Conservation (phyloP, 2,888 invertebrate species). For the Cataglyphis cursor region DNA sequence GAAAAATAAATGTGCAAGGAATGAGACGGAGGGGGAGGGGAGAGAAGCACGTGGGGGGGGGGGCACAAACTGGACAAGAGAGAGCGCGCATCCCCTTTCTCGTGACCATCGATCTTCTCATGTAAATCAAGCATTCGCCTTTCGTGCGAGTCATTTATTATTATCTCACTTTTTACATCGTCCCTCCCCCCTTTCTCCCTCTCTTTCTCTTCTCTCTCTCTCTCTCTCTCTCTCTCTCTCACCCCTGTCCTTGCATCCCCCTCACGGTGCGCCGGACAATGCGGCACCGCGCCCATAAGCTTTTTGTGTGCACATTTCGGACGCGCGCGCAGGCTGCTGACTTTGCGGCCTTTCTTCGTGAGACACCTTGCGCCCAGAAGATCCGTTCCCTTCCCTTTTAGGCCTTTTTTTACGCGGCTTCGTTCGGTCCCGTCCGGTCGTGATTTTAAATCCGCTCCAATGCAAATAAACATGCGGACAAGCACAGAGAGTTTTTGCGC, state of each 20-base stretch:
- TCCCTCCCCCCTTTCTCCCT: constrained; percentile 41
- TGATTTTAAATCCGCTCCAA: constrained; percentile 50
- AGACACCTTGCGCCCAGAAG: constrained; percentile 62
- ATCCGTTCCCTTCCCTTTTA: constrained; percentile 51
- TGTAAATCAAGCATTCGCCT: constrained; percentile 72
- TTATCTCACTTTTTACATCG: constrained; percentile 63
- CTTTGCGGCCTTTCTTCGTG: constrained; percentile 56
- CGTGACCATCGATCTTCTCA: constrained; percentile 72
- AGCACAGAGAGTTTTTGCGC: neutral
- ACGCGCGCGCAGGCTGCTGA: constrained; percentile 54
- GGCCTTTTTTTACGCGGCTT: constrained; percentile 33
- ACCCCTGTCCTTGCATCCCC: constrained; percentile 48
- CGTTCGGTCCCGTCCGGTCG: constrained; percentile 28
- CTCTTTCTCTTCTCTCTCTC: constrained; percentile 12
- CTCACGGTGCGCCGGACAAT: constrained; percentile 46
- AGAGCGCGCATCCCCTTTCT: constrained; percentile 57
- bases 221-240: constrained; percentile 10
- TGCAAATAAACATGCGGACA: constrained; percentile 44
- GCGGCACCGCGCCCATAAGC: constrained; percentile 56
- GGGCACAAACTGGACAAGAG: constrained; percentile 26
- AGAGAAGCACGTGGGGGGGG: constrained; percentile 3
- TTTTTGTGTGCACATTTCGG: constrained; percentile 52
- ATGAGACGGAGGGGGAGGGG: constrained; percentile 17
- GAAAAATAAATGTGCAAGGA: constrained; percentile 60
- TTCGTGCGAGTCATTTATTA: constrained; percentile 73